A percentile compares a stretch with the other conserved stretches of the same genome.
Evolutionary conservation across 2,113 vertebrate species (phyloP).

Genomic region (Chlorodrepanis virens): DNA sequence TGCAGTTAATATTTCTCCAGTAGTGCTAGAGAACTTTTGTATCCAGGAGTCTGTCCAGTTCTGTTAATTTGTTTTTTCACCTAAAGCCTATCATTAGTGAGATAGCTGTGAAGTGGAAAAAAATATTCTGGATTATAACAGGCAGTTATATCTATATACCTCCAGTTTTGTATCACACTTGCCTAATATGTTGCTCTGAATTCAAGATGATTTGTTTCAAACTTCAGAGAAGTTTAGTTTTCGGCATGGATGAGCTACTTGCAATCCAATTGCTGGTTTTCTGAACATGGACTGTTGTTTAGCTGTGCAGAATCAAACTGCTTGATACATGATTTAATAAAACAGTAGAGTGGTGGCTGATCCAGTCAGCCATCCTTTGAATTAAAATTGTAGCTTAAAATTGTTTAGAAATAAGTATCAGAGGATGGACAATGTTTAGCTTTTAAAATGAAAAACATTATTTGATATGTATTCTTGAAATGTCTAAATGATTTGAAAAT

Average conservation of each 20-base stretch:
- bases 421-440: neutral
- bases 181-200: conserved; percentile 18
- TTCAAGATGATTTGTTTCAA: conserved; percentile 42
- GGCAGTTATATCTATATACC: neutral
- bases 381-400: neutral
- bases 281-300: conserved; percentile 15
- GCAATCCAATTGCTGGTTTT: conserved; percentile 32
- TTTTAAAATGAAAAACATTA: neutral
- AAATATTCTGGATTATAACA: neutral
- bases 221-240: conserved; percentile 32
- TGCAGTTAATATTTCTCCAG: neutral
- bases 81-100: neutral
- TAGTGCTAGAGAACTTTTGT: neutral
- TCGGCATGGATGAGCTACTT: conserved; percentile 29
- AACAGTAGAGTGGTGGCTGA: neutral
- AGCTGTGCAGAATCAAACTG: conserved; percentile 1
- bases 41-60: neutral
- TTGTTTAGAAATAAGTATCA: neutral
- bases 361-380: neutral
- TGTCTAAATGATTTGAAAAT: neutral
- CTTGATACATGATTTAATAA: neutral
- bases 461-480: neutral
- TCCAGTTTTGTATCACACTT: neutral
- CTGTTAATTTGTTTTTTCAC: neutral
- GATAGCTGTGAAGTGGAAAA: conserved; percentile 6